These are phyloP conservation scores for Orcinus orca DNA, from an alignment of 2,113 vertebrate species.

Conservation along the genomic window DNA sequence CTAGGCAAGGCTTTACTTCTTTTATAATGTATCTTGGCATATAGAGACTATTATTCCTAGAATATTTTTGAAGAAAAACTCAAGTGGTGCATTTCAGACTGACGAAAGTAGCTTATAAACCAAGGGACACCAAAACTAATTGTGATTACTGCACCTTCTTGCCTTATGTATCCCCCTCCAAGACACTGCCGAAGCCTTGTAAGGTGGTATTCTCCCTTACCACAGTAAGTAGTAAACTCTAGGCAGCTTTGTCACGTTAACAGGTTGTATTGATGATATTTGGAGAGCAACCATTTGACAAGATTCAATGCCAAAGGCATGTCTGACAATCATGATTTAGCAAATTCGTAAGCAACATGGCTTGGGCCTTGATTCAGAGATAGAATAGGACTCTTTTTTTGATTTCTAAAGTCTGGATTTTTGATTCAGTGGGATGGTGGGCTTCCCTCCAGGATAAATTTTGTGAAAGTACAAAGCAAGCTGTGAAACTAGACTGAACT, in stretches of 20 bases:
- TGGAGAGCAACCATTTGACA: neutral
- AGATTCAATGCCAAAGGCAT: neutral
- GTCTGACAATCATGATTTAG: neutral
- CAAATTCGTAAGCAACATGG: neutral
- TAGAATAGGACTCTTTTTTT: neutral
- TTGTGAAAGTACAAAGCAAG: neutral
- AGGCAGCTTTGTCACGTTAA: neutral
- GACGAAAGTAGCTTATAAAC: neutral
- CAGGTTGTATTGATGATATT: neutral
- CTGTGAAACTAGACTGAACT: neutral
- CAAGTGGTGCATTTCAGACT: neutral
- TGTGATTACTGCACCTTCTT: neutral
- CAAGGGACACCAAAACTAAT: neutral
- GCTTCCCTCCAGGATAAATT: neutral
- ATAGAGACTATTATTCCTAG: neutral
- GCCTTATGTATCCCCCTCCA: neutral
- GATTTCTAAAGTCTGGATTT: neutral
- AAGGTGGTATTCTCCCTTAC: neutral
- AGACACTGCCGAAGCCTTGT: neutral
- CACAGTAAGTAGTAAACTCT: neutral
- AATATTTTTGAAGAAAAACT: neutral
- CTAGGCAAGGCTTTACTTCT: neutral
- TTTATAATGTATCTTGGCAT: neutral
- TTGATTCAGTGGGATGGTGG: neutral
- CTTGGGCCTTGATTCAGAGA: neutral